Base-by-base conservation (phyloP, 1,140 invertebrate species). In the Saccostrea glomerata region DNA sequence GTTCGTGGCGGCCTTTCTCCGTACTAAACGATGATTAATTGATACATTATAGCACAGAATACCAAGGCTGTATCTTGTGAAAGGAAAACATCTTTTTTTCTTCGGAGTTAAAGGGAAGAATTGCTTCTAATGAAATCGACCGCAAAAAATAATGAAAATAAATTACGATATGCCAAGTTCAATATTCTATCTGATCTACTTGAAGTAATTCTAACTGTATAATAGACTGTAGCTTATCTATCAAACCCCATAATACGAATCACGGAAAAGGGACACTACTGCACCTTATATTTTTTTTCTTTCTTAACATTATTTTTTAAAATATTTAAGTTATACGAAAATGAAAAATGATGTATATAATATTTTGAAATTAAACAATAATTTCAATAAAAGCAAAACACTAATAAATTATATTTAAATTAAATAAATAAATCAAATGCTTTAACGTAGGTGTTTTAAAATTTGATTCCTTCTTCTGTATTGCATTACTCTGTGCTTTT, bases 21-120 rank as follows among this genome's bases (percentile, higher is more conserved):
- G 47, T 77, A 77, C 23, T 30, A 77, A 77, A 77, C 30, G 70
- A 77, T 77, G 70, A 25, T 30, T 77, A 30, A 77, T 77, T 77
- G 70, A 11, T 25, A 77, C 30, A 77, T 25, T 25, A 77, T 12
- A 77, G 23, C 70, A 77, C 70, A 77, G 12, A 77, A 77, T 77
- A 30, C 30, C 70, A 25, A 77, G 7, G 25, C 70, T 15, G 70
- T 36, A 77, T 77, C 25, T 77, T 15, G 70, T 77, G 70, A 77
- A 77, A 36, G 25, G 15, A 30, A 77, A 15, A 25, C n/a, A 25
- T 11, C 9, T 15, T 73, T 63, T 63, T 20, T 73, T 77, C 70
- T 77, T 36, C 15, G 30, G 70, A 25, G 25, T 25, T 13, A 77
- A 30, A 9, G 25, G 25, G 30, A 20, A 63, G 15, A 30, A 36